Percentiles rank a stretch among this genome's conserved stretches.
These are phyloP conservation scores for Rhea pennata DNA, from an alignment of 2,113 vertebrate species.

Conservation along the genomic window DNA sequence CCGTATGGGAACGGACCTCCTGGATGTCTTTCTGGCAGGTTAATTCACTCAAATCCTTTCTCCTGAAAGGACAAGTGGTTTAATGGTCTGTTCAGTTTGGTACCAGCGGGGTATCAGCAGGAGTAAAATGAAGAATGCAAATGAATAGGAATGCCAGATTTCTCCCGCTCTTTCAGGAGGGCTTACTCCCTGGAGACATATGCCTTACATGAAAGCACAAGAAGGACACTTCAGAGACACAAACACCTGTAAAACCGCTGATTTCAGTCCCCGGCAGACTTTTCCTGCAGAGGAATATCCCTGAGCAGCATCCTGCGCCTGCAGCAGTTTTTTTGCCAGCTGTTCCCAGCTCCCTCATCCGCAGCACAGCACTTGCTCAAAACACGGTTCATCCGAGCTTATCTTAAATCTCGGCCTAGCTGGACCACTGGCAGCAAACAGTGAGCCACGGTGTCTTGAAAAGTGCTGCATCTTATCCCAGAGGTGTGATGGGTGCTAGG, in stretches of 20 bases:
- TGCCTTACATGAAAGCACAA: neutral
- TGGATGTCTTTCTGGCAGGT: neutral
- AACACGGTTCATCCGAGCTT: fast-evolving
- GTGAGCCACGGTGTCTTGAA: neutral
- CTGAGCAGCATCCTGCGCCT: neutral
- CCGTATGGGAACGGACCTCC: neutral
- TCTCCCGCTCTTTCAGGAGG: neutral
- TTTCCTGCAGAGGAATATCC: neutral
- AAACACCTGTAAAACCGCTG: neutral
- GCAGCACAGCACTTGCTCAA: neutral
- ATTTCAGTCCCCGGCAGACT: neutral
- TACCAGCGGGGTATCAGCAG: neutral
- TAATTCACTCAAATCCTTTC: neutral
- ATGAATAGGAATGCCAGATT: neutral
- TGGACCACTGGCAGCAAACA: neutral
- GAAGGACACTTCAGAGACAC: neutral
- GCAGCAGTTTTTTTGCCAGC: neutral
- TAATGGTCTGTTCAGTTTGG: neutral
- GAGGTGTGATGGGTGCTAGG: neutral
- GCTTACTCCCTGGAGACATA: neutral
- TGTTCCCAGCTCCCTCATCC: neutral
- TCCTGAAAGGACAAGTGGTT: neutral
- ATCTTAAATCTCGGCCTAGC: neutral
- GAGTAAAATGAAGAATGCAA: neutral
- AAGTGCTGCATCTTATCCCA: neutral